A percentile compares a stretch with the other conserved stretches of the same genome.
These are phyloP conservation scores for Agrotis segetum DNA, from an alignment of 2,888 invertebrate genomes.

Conservation along the genomic window DNA sequence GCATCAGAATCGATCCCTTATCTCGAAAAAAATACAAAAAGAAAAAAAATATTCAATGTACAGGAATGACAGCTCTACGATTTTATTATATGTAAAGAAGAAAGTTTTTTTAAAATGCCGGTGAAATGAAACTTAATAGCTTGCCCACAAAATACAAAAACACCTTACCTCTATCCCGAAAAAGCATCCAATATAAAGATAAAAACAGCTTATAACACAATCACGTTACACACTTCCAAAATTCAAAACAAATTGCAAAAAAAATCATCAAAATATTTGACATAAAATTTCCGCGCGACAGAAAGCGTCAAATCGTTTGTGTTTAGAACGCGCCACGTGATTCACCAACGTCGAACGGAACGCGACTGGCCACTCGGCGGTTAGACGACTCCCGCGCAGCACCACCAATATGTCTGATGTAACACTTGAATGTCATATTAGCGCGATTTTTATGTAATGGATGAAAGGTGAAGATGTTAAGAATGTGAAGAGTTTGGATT, in stretches of 20 bases:
- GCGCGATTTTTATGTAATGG: conserved; percentile 66
- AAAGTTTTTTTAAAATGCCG: neutral
- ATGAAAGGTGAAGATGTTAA: conserved; percentile 65
- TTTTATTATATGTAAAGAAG: too few species aligned
- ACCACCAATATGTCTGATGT: conserved; percentile 66
- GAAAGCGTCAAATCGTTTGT: conserved; percentile 80
- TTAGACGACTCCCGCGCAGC: conserved; percentile 57
- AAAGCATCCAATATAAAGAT: conserved; percentile 64
- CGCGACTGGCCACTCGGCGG: conserved; percentile 66
- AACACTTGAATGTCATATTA: conserved; percentile 68
- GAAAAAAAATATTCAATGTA: too few species aligned
- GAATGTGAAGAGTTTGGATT: conserved; percentile 33
- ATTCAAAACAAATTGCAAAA: conserved; percentile 11
- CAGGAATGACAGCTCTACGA: too few species aligned
- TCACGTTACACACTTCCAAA: conserved; percentile 66
- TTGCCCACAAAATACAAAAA: neutral
- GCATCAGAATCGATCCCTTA: too few species aligned
- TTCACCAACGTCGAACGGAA: conserved; percentile 59
- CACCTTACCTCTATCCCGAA: conserved; percentile 64
- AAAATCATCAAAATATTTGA: conserved; percentile 71
- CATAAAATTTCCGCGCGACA: conserved; percentile 76
- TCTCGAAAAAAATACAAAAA: too few species aligned
- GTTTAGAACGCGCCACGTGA: conserved; percentile 63
- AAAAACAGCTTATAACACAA: conserved; percentile 62
- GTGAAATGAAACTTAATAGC: neutral